Evolutionary conservation across 2,113 vertebrate species (phyloP).

Genomic region (Lophotis ruficrista): DNA sequence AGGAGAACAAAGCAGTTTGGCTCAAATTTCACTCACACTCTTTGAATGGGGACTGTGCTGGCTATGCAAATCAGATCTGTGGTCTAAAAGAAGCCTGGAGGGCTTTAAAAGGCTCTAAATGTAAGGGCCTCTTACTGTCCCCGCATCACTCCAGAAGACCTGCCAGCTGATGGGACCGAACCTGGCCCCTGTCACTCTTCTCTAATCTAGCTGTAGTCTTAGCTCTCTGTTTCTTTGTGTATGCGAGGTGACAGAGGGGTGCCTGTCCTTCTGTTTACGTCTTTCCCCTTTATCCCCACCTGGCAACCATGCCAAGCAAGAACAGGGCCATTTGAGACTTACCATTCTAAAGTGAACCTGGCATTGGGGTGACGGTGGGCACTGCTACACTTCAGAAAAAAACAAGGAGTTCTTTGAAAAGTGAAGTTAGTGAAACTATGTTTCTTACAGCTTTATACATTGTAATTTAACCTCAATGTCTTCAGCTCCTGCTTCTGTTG

Average conservation of each 20-base stretch:
- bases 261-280: background rate
- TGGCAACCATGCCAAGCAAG: background rate
- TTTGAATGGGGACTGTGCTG: background rate
- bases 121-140: background rate
- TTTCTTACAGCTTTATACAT: background rate
- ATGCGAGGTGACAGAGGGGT: background rate
- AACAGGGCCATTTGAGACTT: background rate
- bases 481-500: background rate
- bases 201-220: background rate
- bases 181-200: background rate
- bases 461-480: background rate
- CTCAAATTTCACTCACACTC: background rate
- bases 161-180: background rate
- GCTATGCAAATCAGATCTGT: background rate
- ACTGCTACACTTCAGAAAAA: background rate
- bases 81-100: background rate
- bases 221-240: background rate
- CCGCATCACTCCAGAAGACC: conserved; percentile 8
- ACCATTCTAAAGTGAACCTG: background rate
- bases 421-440: background rate
- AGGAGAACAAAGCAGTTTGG: conserved; percentile 20
- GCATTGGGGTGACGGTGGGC: background rate
- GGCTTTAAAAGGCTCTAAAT: background rate
- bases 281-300: background rate
- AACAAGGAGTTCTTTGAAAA: conserved; percentile 2